A percentile compares a stretch with the other conserved stretches of the same genome.
phyloP scores from a whole-genome alignment of 2,888 invertebrate genomes.

The Linnaemya tessellans region DNA sequence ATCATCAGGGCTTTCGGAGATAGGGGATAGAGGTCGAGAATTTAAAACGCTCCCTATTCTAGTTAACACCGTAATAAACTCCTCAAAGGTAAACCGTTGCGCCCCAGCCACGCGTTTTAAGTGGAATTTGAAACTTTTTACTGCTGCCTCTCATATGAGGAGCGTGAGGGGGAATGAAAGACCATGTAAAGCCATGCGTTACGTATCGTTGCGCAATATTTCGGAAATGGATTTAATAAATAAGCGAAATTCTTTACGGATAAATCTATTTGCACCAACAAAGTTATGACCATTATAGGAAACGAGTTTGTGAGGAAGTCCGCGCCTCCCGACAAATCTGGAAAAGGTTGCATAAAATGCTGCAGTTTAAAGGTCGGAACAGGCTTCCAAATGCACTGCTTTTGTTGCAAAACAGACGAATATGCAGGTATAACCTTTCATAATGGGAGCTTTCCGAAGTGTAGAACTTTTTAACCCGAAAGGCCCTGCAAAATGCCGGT shows the following conservation, averaged over 20 bases:
- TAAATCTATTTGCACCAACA: background rate
- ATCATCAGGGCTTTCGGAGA: background rate
- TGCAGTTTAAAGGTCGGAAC: conserved; percentile 16
- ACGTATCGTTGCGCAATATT: conserved; percentile 28
- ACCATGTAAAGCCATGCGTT: conserved; percentile 47
- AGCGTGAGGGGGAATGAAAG: conserved; percentile 48
- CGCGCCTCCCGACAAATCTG: conserved; percentile 36
- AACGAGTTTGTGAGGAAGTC: conserved; percentile 1
- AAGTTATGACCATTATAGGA: conserved; percentile 24
- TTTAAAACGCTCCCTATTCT: too few species aligned
- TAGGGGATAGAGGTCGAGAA: background rate
- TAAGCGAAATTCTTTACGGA: background rate
- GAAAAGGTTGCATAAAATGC: conserved; percentile 33
- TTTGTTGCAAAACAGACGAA: conserved; percentile 10
- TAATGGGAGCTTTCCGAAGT: too few species aligned
- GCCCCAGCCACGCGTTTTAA: background rate
- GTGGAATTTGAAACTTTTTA: background rate
- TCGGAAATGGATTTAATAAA: background rate
- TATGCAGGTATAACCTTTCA: background rate
- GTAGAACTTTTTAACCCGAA: conserved; percentile 17
- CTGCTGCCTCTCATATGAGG: too few species aligned
- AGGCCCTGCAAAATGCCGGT: background rate
- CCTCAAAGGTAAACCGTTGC: background rate
- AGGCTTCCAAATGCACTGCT: conserved; percentile 33
- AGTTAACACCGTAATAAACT: background rate